Conservation (phyloP, 2,888 invertebrate genomes). For the Eledona agricola region DNA sequence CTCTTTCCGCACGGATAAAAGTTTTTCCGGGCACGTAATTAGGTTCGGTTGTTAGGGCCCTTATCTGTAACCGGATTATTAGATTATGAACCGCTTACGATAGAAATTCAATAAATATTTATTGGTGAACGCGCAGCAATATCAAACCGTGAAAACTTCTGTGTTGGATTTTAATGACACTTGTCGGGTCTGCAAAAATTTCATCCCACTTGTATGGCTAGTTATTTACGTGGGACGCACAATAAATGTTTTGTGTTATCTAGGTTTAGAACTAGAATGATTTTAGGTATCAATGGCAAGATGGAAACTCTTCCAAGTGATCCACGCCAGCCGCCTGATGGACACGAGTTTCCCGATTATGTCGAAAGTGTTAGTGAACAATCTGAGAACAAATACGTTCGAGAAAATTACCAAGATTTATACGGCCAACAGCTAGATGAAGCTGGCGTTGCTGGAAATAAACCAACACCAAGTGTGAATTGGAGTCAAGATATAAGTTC, state of each 20-base stretch:
- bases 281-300: constrained; percentile 58
- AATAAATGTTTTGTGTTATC: background rate
- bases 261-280: constrained; percentile 24
- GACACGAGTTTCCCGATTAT: constrained; percentile 81
- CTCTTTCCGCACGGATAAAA: constrained; percentile 24
- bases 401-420: constrained; percentile 22
- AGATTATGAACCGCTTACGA: constrained; percentile 6
- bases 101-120: constrained; percentile 10
- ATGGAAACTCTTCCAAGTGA: constrained; percentile 68
- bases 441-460: constrained; percentile 15
- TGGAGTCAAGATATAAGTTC: constrained; percentile 39
- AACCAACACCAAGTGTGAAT: constrained; percentile 34
- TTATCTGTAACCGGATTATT: constrained; percentile 19
- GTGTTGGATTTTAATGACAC: constrained; percentile 15
- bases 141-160: constrained; percentile 20
- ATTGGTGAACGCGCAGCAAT: constrained; percentile 4
- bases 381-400: constrained; percentile 16
- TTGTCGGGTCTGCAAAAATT: constrained; percentile 8
- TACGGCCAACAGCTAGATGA: constrained; percentile 13
- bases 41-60: constrained; percentile 20
- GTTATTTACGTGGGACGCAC: constrained; percentile 15
- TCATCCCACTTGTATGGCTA: constrained; percentile 8
- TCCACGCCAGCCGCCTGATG: constrained; percentile 82
- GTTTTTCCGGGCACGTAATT: constrained; percentile 26
- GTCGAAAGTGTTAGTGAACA: constrained; percentile 64